A percentile compares a stretch with the other conserved stretches of the same genome.
These are phyloP conservation scores for Coptodon rendalli DNA, from an alignment of 2,113 vertebrate genomes.

Conservation along the genomic window DNA sequence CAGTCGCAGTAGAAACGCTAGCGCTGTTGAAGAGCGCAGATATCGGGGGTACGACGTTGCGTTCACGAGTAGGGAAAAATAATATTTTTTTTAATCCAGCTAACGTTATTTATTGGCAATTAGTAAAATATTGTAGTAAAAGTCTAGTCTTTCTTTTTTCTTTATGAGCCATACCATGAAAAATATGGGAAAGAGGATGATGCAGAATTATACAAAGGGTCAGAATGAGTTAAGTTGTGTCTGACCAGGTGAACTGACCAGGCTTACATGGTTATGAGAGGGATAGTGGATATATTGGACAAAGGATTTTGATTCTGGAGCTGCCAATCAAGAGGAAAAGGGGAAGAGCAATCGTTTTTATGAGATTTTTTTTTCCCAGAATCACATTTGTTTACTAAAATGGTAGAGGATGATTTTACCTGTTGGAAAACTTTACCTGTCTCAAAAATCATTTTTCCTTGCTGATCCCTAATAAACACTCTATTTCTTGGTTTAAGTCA, in stretches of 20 bases:
- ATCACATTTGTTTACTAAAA: not conserved
- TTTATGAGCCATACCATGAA: not conserved
- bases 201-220: not conserved
- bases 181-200: not conserved
- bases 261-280: not conserved
- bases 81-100: fast-evolving
- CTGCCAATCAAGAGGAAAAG: not conserved
- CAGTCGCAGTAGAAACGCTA: conserved; percentile 3
- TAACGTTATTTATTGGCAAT: not conserved
- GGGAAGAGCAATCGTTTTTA: not conserved
- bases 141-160: not conserved
- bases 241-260: not conserved
- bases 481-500: not conserved
- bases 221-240: not conserved
- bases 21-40: fast-evolving
- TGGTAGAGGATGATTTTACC: not conserved
- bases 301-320: not conserved
- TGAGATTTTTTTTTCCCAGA: not conserved
- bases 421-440: not conserved
- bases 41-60: not conserved
- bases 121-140: not conserved
- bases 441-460: not conserved
- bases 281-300: not conserved
- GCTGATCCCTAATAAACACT: not conserved
- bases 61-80: not conserved